A percentile compares a stretch with the other conserved stretches of the same genome.
These are phyloP conservation scores for Capitella teleta DNA, from an alignment of 1,140 invertebrate species.

Conservation along the genomic window DNA sequence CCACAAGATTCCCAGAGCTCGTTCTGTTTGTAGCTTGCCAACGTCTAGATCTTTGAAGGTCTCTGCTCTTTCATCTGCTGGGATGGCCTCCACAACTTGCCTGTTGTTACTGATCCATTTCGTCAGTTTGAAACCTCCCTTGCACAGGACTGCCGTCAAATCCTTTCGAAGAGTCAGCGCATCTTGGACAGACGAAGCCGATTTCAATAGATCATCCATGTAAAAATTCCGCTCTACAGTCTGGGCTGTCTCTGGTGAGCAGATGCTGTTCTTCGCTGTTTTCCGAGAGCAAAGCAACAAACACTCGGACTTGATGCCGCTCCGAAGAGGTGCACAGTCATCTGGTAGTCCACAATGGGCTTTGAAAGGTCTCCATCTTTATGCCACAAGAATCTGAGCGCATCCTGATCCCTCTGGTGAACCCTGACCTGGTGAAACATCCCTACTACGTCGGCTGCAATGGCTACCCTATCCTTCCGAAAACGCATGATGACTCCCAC, in stretches of 20 bases:
- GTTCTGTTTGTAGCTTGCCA: slow-evolving; percentile 8
- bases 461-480: background rate
- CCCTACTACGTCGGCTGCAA: background rate
- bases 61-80: slow-evolving; percentile 3
- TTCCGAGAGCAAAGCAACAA: slow-evolving; percentile 1
- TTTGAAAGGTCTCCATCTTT: background rate
- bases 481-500: slow-evolving; percentile 15
- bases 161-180: background rate
- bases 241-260: background rate
- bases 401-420: background rate
- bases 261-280: background rate
- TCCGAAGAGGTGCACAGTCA: slow-evolving; percentile 13
- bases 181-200: background rate
- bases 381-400: background rate
- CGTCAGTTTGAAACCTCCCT: slow-evolving; percentile 10
- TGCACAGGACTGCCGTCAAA: background rate
- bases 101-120: slow-evolving; percentile 18
- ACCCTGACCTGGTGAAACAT: slow-evolving; percentile 1
- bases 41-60: background rate
- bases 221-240: slow-evolving; percentile 4
- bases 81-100: slow-evolving; percentile 15
- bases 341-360: slow-evolving; percentile 2
- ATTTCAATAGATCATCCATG: slow-evolving; percentile 6
- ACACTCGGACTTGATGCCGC: slow-evolving; percentile 2
- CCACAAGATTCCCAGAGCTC: slow-evolving; percentile 19